These are phyloP conservation scores for Hybognathus amarus DNA, from an alignment of 2,797 vertebrate species.

Conservation along the genomic window DNA sequence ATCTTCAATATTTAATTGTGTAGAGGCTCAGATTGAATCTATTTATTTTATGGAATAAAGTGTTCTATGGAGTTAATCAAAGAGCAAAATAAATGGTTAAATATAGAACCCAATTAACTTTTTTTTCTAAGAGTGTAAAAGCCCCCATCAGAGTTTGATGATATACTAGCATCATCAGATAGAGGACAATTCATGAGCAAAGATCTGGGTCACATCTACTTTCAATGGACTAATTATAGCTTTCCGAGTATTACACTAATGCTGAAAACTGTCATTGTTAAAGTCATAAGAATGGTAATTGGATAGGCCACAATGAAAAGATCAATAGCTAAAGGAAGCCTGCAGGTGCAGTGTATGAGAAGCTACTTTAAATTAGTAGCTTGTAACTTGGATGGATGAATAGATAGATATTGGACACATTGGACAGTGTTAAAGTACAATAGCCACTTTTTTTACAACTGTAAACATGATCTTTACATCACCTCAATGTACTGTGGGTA, in stretches of 20 bases:
- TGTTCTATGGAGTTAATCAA: not conserved
- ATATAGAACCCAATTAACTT: constrained; percentile 24
- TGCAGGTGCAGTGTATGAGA: not conserved
- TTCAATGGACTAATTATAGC: constrained; percentile 54
- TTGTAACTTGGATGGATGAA: not conserved
- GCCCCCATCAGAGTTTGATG: constrained; percentile 26
- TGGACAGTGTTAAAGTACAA: not conserved
- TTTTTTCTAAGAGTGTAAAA: constrained; percentile 1
- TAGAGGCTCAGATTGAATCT: not conserved
- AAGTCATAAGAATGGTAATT: constrained; percentile 36
- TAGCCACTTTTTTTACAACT: not conserved
- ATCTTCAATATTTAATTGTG: not conserved
- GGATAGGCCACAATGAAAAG: constrained; percentile 34
- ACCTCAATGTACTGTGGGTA: not conserved
- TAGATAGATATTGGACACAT: not conserved
- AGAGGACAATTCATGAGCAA: constrained; percentile 6
- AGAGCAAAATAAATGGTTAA: constrained; percentile 12
- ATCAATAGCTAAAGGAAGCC: constrained; percentile 29
- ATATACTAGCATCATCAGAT: constrained; percentile 34
- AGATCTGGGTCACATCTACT: constrained; percentile 50
- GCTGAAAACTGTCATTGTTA: constrained; percentile 44
- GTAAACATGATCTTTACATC: not conserved
- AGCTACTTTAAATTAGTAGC: not conserved
- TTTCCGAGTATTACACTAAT: not conserved
- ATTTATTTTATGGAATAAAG: not conserved